Evolutionary conservation across 2,113 vertebrate genomes (phyloP).

Genomic region (Ahaetulla prasina): DNA sequence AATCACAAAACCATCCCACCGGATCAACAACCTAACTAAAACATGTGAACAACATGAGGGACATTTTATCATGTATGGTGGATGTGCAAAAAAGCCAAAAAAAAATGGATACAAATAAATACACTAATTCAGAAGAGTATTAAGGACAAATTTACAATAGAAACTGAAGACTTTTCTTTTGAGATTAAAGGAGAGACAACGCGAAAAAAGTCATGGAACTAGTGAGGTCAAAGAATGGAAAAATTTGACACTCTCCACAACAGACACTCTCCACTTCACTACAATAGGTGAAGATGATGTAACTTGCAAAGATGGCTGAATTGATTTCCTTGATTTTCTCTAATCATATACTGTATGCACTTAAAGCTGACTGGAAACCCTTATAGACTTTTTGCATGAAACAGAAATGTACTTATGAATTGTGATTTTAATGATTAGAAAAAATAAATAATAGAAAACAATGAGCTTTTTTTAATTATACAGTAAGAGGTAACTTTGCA

Average conservation of each 20-base stretch:
- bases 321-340: background rate
- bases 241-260: background rate
- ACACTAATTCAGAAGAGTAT: background rate
- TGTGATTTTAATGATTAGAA: background rate
- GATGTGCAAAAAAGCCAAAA: background rate
- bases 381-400: background rate
- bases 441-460: background rate
- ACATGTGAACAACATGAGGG: background rate
- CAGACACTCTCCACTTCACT: background rate
- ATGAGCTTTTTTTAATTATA: background rate
- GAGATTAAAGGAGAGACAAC: background rate
- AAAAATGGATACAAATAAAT: background rate
- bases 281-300: background rate
- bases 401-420: background rate
- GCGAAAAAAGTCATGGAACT: background rate
- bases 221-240: background rate
- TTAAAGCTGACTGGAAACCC: background rate
- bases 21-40: background rate
- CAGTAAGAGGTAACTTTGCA: background rate
- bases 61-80: background rate
- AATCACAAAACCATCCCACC: background rate
- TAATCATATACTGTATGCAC: too few species aligned
- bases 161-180: background rate
- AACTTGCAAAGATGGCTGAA: background rate
- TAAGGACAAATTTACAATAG: background rate